Evolutionary conservation across 2,888 invertebrate genomes (phyloP).

Genomic region (Hetaerina titia): DNA sequence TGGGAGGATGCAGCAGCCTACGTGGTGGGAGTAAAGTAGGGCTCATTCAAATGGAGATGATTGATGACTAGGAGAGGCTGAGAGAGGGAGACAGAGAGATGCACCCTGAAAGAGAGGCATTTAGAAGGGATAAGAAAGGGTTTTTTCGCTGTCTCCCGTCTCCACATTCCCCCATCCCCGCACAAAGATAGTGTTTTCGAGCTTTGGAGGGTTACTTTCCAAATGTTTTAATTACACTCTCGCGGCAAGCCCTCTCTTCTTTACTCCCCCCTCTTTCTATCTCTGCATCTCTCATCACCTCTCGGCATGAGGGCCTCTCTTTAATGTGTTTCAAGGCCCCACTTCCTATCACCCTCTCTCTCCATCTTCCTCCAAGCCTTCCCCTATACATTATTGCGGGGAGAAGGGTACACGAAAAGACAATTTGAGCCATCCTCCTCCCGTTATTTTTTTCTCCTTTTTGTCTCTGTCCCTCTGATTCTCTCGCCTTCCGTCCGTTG

Average conservation of each 20-base stretch:
- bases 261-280: neutral
- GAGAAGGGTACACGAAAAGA: neutral
- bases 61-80: neutral
- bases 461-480: neutral
- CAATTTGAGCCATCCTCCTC: neutral
- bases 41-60: slow-evolving; percentile 51
- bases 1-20: neutral
- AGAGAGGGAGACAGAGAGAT: neutral
- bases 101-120: neutral
- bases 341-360: neutral
- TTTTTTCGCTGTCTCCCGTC: neutral
- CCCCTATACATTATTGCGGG: neutral
- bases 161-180: neutral
- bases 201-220: neutral
- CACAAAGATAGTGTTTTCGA: neutral
- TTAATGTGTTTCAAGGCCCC: neutral
- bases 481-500: neutral
- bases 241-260: neutral
- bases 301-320: neutral
- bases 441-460: neutral
- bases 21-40: neutral
- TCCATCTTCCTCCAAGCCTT: neutral
- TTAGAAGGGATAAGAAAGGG: neutral
- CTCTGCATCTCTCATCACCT: too few species aligned
- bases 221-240: slow-evolving; percentile 50